These are phyloP conservation scores for Elymnias hypermnestra DNA, from an alignment of 1,140 invertebrate species.

Conservation along the genomic window DNA sequence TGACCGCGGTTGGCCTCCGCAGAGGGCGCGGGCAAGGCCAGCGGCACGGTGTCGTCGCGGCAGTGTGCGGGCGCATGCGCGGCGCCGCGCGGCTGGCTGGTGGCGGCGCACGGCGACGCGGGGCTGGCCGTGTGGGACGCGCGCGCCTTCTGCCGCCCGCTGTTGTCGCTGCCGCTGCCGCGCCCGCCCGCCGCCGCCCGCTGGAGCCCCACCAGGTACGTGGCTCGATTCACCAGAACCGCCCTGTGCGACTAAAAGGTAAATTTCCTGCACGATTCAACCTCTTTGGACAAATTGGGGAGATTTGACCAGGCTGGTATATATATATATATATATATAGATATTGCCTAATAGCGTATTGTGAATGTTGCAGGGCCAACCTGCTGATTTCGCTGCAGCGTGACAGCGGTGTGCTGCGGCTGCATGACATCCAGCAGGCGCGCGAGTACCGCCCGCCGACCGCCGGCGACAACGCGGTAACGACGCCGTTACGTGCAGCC, in stretches of 20 bases:
- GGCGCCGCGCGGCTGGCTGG: slow-evolving; percentile 85
- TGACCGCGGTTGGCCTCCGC: too few species aligned
- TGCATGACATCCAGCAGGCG: slow-evolving; percentile 89
- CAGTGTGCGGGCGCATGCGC: slow-evolving; percentile 88
- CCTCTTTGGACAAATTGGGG: too few species aligned
- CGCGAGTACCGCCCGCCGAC: slow-evolving; percentile 32
- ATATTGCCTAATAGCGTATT: neutral
- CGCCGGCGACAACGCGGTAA: slow-evolving; percentile 31
- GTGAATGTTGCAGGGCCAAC: slow-evolving; percentile 78
- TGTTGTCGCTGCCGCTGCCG: slow-evolving; percentile 82
- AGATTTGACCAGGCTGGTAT: too few species aligned
- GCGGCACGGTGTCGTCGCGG: slow-evolving; percentile 86
- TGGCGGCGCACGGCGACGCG: slow-evolving; percentile 90
- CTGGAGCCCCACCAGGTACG: slow-evolving; percentile 93
- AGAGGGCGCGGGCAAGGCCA: slow-evolving; percentile 74
- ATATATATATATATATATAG: neutral
- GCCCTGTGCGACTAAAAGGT: too few species aligned
- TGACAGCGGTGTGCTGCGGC: slow-evolving; percentile 81
- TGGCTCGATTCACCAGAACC: neutral
- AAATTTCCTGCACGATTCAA: too few species aligned
- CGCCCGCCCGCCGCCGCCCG: slow-evolving; percentile 85
- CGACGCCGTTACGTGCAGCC: too few species aligned
- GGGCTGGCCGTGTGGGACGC: slow-evolving; percentile 92
- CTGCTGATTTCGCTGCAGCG: slow-evolving; percentile 85
- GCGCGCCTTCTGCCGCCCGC: too few species aligned